These are phyloP conservation scores for Drosophila tristis DNA, from an alignment of 1,140 invertebrate species.

Conservation along the genomic window DNA sequence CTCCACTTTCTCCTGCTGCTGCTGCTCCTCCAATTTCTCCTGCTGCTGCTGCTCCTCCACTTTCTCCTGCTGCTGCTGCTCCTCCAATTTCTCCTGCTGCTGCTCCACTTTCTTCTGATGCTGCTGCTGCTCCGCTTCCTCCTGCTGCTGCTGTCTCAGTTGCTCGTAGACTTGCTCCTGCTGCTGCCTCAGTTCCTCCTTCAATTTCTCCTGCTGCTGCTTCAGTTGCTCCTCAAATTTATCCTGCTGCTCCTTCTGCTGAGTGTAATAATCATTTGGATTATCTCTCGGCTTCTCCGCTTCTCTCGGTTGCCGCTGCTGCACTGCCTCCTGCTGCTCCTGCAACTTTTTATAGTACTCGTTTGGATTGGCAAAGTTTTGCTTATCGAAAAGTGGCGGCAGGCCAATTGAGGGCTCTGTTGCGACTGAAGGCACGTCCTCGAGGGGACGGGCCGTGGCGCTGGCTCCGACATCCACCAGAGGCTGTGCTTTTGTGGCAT, in stretches of 20 bases:
- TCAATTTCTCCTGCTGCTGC: not conserved
- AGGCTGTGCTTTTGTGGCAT: not conserved
- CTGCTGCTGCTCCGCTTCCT: slow-evolving; percentile 5
- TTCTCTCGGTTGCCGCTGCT: not conserved
- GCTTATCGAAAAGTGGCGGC: slow-evolving; percentile 56
- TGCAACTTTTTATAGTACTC: slow-evolving; percentile 60
- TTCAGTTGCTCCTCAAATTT: slow-evolving; percentile 8
- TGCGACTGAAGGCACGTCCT: not conserved
- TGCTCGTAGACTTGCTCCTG: not conserved
- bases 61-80: slow-evolving; percentile 3
- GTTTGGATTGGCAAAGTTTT: slow-evolving; percentile 56
- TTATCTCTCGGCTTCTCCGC: no score
- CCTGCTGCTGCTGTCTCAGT: not conserved
- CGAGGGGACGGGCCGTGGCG: not conserved
- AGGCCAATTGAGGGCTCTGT: slow-evolving; percentile 21
- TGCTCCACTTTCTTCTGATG: not conserved
- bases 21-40: slow-evolving; percentile 1
- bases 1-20: not conserved
- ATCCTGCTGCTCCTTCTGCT: not conserved
- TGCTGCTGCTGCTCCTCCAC: slow-evolving; percentile 3
- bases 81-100: no score
- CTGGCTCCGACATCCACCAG: not conserved
- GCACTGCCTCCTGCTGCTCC: slow-evolving; percentile 16
- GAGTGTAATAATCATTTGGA: no score
- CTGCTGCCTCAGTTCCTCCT: not conserved